Percentiles rank a stretch among this genome's conserved stretches.
Conservation (phyloP, 2,888 invertebrate species). For the Tubiluchus corallicola region DNA sequence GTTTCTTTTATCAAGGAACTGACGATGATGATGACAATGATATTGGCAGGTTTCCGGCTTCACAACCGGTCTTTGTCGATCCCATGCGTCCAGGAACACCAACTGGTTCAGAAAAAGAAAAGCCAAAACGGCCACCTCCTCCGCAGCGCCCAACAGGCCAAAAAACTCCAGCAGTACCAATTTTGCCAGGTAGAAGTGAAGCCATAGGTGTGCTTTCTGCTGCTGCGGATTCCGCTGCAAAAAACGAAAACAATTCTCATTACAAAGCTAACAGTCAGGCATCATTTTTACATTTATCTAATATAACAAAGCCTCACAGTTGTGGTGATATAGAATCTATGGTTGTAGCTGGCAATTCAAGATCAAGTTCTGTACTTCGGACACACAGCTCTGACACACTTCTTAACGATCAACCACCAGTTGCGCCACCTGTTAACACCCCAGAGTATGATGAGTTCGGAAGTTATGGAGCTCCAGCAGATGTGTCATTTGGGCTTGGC, state of each 20-base stretch:
- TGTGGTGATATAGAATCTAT: too few species aligned
- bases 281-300: too few species aligned
- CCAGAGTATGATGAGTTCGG: conserved; percentile 5
- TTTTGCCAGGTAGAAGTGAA: too few species aligned
- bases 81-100: neutral
- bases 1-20: neutral
- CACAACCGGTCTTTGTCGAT: neutral
- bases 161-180: too few species aligned
- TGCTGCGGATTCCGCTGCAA: too few species aligned
- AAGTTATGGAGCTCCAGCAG: neutral
- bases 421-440: conserved; percentile 7
- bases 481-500: neutral
- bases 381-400: too few species aligned
- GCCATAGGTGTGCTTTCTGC: too few species aligned
- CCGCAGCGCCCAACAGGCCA: conserved; percentile 12
- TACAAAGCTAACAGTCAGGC: too few species aligned
- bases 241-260: too few species aligned
- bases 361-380: too few species aligned
- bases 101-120: neutral
- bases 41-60: conserved; percentile 2
- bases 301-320: too few species aligned
- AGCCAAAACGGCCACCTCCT: conserved; percentile 9
- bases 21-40: neutral
- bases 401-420: neutral
- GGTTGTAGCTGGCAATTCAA: too few species aligned